These are phyloP conservation scores for Smittia sp. DNA, from an alignment of 2,888 invertebrate species.

Conservation along the genomic window DNA sequence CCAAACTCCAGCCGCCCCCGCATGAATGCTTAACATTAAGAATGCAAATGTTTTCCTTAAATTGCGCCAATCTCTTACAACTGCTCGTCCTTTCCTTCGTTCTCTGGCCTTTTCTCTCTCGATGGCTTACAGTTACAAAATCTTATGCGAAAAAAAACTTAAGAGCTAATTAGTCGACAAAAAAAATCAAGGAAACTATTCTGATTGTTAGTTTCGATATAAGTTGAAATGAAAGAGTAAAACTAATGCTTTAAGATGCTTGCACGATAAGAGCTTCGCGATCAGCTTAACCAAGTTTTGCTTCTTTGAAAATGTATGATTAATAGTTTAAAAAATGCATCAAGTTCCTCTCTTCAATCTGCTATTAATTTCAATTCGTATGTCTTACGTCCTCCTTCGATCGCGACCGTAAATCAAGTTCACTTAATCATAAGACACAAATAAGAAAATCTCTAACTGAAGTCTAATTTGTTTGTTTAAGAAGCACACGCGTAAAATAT, in stretches of 20 bases:
- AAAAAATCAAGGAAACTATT: neutral
- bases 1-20: too few relatives aligned
- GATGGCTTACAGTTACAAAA: neutral
- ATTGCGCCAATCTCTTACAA: neutral
- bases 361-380: neutral
- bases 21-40: neutral
- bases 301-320: neutral
- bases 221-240: neutral
- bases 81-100: neutral
- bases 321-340: neutral
- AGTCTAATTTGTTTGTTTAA: conserved; percentile 9
- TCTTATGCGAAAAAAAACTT: conserved; percentile 12
- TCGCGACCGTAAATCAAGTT: neutral
- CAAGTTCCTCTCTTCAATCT: neutral
- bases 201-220: neutral
- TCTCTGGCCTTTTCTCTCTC: neutral
- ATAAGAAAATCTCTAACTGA: neutral
- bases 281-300: neutral
- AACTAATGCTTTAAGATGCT: neutral
- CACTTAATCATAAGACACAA: neutral
- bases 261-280: too few relatives aligned
- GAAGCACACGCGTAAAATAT: conserved; percentile 22
- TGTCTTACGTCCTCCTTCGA: neutral
- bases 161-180: neutral
- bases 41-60: conserved; percentile 18